These are phyloP conservation scores for Lycaena phlaeas DNA, from an alignment of 2,888 invertebrate species.

Conservation along the genomic window DNA sequence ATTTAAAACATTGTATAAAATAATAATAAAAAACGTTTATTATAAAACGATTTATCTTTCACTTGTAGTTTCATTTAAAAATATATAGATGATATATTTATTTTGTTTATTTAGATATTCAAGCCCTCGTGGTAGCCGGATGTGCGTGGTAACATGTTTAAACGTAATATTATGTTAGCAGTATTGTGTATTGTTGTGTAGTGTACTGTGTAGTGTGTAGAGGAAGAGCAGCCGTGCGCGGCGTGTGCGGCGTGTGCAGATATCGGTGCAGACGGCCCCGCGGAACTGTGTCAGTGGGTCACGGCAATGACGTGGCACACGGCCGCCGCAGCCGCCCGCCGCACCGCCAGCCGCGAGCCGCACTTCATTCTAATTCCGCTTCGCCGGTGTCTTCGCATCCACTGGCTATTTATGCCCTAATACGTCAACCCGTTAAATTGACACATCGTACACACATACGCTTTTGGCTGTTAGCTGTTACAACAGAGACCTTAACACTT, in stretches of 20 bases:
- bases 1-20: too few species aligned
- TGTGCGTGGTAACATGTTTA: background rate
- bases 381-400: conserved; percentile 53
- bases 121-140: too few species aligned
- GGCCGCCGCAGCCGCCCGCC: conserved; percentile 64
- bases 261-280: conserved; percentile 72
- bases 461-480: conserved; percentile 16
- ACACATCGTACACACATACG: conserved; percentile 15
- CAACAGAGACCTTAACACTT: conserved; percentile 19
- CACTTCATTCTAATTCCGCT: conserved; percentile 73
- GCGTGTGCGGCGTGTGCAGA: conserved; percentile 31
- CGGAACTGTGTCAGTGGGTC: conserved; percentile 80
- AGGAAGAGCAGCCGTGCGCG: conserved; percentile 33
- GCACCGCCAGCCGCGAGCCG: conserved; percentile 67
- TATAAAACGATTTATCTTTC: too few species aligned
- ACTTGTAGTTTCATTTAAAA: too few species aligned
- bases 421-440: conserved; percentile 26
- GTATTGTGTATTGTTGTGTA: background rate
- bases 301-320: conserved; percentile 74
- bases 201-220: conserved; percentile 35
- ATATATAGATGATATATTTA: too few species aligned
- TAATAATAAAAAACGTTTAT: too few species aligned
- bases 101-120: too few species aligned
- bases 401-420: conserved; percentile 33
- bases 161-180: background rate